These are phyloP conservation scores for Cryptoblepharus egeriae DNA, from an alignment of 2,797 vertebrate species.

Conservation along the genomic window DNA sequence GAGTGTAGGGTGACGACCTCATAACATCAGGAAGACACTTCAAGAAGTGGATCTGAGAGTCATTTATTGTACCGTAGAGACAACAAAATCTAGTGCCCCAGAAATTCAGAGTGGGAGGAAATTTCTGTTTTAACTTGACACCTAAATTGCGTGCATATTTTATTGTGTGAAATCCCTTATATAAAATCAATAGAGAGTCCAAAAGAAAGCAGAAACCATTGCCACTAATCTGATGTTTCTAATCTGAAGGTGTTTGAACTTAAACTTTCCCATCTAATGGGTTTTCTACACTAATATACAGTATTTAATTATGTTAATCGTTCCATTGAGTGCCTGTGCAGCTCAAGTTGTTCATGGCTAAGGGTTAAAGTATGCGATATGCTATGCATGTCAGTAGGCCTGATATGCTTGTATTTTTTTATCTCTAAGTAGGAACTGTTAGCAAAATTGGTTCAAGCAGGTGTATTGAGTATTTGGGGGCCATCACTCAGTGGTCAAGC, in stretches of 20 bases:
- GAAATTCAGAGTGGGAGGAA: constrained; percentile 31
- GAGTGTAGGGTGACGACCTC: too few species aligned
- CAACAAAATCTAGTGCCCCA: not conserved
- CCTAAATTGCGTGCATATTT: not conserved
- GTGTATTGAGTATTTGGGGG: too few species aligned
- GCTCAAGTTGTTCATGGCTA: not conserved
- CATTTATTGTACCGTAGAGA: constrained; percentile 35
- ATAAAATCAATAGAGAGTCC: not conserved
- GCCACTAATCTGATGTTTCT: constrained; percentile 36
- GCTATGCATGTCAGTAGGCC: too few species aligned
- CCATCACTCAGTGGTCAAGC: too few species aligned
- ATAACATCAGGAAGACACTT: constrained; percentile 22
- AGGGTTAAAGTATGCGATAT: not conserved
- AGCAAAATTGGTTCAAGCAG: too few species aligned
- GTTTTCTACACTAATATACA: not conserved
- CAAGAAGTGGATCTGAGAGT: constrained; percentile 24
- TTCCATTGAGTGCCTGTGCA: not conserved
- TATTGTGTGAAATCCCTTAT: constrained; percentile 21
- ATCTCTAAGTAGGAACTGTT: too few species aligned
- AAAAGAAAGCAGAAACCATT: constrained; percentile 22
- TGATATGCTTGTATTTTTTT: too few species aligned
- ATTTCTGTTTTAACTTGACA: constrained; percentile 14
- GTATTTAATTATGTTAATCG: not conserved
- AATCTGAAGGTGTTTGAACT: not conserved
- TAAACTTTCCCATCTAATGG: constrained; percentile 15